phyloP scores from a whole-genome alignment of 1,140 invertebrate genomes.

The Drosophila pallidifrons region DNA sequence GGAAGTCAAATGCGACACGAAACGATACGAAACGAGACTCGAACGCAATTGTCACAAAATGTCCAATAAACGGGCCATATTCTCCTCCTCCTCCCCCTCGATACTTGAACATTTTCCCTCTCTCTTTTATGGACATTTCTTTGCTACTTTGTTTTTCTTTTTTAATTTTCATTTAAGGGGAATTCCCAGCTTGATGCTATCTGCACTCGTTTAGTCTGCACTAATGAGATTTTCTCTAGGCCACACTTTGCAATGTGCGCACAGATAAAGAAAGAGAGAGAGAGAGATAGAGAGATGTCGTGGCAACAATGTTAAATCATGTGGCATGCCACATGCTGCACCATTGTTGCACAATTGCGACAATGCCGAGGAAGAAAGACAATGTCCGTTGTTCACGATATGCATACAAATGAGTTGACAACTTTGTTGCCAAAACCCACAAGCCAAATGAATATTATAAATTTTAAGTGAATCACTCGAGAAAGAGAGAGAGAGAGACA shows the following conservation, averaged over 20 bases:
- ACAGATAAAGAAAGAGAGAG: neutral
- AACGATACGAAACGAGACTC: slow-evolving; percentile 33
- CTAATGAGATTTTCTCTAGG: slow-evolving; percentile 33
- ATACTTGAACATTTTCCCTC: slow-evolving; percentile 13
- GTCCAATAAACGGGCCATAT: slow-evolving; percentile 67
- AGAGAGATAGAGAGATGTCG: neutral
- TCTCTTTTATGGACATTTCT: neutral
- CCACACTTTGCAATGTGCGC: neutral
- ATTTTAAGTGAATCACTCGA: slow-evolving; percentile 17
- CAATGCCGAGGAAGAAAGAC: slow-evolving; percentile 27
- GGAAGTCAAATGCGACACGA: slow-evolving; percentile 74
- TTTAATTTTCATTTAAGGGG: slow-evolving; percentile 45
- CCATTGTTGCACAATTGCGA: slow-evolving; percentile 43
- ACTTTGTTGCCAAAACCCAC: slow-evolving; percentile 24
- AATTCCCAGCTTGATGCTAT: slow-evolving; percentile 1
- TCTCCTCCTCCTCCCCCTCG: neutral
- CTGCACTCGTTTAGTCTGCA: slow-evolving; percentile 9
- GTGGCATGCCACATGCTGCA: slow-evolving; percentile 48
- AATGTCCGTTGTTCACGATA: slow-evolving; percentile 36
- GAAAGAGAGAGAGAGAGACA: no score
- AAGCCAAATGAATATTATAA: slow-evolving; percentile 22
- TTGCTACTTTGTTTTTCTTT: neutral
- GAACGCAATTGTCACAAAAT: slow-evolving; percentile 67
- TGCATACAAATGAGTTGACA: slow-evolving; percentile 49
- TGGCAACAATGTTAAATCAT: slow-evolving; percentile 45